Conservation (phyloP, 1,140 invertebrate species). For the Zaprionus lachaisei region DNA sequence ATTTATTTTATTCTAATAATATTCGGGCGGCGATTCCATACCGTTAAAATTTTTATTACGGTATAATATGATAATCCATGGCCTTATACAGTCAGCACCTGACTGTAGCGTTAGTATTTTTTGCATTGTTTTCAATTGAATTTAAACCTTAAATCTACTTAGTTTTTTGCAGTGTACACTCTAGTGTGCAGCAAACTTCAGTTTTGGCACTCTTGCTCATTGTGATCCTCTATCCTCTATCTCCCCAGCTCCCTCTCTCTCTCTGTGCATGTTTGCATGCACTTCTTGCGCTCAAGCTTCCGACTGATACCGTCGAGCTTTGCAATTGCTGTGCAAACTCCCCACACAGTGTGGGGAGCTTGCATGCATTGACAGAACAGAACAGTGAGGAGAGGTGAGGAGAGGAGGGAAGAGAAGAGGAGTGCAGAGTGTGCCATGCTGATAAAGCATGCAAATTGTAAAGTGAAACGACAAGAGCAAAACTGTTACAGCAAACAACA, state of each 20-base stretch:
- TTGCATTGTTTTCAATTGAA: too few species aligned
- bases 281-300: slow-evolving; percentile 12
- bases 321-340: not conserved
- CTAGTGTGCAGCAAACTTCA: too few species aligned
- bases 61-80: too few species aligned
- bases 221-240: slow-evolving; percentile 3
- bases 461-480: slow-evolving; percentile 37
- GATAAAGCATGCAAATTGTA: slow-evolving; percentile 60
- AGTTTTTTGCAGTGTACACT: not conserved
- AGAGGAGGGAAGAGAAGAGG: not conserved
- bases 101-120: too few species aligned
- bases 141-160: too few species aligned
- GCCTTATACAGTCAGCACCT: too few species aligned
- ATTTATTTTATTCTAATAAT: too few species aligned
- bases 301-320: slow-evolving; percentile 19
- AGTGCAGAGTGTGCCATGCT: slow-evolving; percentile 24
- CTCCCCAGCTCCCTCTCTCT: not conserved
- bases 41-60: too few species aligned
- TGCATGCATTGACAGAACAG: slow-evolving; percentile 30
- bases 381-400: not conserved
- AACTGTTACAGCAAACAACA: slow-evolving; percentile 21
- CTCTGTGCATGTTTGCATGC: not conserved
- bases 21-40: too few species aligned
- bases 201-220: not conserved
- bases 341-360: slow-evolving; percentile 15